A percentile compares a stretch with the other conserved stretches of the same genome.
These are phyloP conservation scores for Aproaerema taeniolella DNA, from an alignment of 2,888 invertebrate genomes.

Conservation along the genomic window DNA sequence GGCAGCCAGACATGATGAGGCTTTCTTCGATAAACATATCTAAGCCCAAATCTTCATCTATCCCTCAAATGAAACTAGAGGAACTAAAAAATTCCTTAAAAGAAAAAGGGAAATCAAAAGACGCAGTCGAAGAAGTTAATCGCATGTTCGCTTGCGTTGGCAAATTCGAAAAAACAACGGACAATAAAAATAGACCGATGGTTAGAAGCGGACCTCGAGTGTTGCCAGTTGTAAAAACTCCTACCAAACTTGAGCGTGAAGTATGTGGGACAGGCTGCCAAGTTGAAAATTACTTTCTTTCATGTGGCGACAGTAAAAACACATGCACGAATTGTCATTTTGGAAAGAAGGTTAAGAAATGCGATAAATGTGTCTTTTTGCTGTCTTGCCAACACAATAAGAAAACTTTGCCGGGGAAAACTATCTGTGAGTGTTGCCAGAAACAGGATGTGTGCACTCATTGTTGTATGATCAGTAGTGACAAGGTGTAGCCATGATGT, in stretches of 20 bases:
- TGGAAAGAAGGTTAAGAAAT: conserved; percentile 19
- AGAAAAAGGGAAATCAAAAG: conserved; percentile 52
- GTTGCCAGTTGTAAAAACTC: conserved; percentile 54
- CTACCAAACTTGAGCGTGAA: too few species aligned
- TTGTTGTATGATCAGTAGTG: too few species aligned
- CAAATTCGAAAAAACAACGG: conserved; percentile 23
- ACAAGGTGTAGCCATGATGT: too few species aligned
- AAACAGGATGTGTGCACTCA: not conserved
- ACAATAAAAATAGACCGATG: conserved; percentile 45
- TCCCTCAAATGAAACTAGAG: conserved; percentile 67
- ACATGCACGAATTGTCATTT: too few species aligned
- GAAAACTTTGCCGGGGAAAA: conserved; percentile 20
- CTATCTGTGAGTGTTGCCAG: conserved; percentile 34
- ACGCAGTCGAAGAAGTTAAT: conserved; percentile 59
- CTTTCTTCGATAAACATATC: conserved; percentile 34
- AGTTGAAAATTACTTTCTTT: too few species aligned
- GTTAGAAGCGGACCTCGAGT: conserved; percentile 55
- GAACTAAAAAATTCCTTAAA: conserved; percentile 52
- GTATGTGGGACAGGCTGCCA: too few species aligned
- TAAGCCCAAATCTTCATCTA: conserved; percentile 59
- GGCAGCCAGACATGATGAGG: conserved; percentile 31
- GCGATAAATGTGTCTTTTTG: conserved; percentile 38
- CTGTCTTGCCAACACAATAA: conserved; percentile 42
- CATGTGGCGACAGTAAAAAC: too few species aligned
- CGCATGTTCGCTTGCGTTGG: conserved; percentile 61